Conservation (phyloP, 1,140 invertebrate species). For the Adelges cooleyi region DNA sequence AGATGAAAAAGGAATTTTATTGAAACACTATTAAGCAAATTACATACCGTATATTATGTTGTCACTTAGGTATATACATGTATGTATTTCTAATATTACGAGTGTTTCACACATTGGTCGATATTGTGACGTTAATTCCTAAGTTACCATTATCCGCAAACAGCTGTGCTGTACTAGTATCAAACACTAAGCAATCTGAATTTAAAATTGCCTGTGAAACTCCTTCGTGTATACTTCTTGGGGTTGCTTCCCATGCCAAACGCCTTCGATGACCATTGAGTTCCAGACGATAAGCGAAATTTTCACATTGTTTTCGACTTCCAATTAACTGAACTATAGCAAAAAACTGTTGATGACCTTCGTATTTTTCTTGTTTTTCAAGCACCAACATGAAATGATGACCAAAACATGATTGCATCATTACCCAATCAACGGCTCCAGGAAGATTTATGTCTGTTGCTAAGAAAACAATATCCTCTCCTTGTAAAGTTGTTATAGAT, state of each 20-base stretch:
- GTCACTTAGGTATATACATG: neutral
- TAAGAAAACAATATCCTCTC: conserved; percentile 98
- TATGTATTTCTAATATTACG: neutral
- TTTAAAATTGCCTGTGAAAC: conserved; percentile 96
- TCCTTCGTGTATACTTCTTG: conserved; percentile 95
- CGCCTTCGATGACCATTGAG: conserved; percentile 86
- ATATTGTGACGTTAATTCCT: conserved; percentile 99
- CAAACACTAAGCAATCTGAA: conserved; percentile 97
- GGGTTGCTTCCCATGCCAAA: conserved; percentile 98
- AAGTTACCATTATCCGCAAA: conserved; percentile 99
- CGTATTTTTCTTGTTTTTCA: conserved; percentile 97
- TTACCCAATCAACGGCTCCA: conserved; percentile 99
- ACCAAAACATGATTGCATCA: conserved; percentile 99
- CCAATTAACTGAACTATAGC: conserved; percentile 99
- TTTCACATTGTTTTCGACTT: conserved; percentile 95
- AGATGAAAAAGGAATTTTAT: neutral
- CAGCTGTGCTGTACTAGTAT: conserved; percentile 92
- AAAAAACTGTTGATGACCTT: conserved; percentile 97
- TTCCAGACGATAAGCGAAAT: conserved; percentile 96
- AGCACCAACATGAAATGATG: conserved; percentile 99
- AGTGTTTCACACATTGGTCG: conserved; percentile 36
- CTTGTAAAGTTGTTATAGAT: conserved; percentile 94
- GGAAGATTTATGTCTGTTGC: conserved; percentile 99
- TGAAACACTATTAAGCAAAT: neutral
- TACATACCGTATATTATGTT: neutral